phyloP scores from a whole-genome alignment of 23 tunicate genomes.

The Corella eumyota region DNA sequence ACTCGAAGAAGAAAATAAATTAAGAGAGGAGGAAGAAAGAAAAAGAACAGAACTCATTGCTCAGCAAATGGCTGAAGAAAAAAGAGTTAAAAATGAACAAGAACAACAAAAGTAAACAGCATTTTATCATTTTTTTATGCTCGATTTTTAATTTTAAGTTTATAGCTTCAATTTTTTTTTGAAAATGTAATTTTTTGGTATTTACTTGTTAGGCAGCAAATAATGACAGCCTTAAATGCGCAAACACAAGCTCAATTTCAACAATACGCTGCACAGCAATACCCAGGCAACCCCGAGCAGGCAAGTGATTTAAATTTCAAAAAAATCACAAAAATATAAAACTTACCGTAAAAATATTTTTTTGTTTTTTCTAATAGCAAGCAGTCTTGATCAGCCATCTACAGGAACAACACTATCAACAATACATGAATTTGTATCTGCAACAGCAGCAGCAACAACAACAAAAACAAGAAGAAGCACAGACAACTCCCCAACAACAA shows the following conservation, averaged over 20 bases:
- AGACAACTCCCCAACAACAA: conserved; percentile 2
- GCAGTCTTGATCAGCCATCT: conserved; percentile 56
- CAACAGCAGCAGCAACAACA: conserved; percentile 73
- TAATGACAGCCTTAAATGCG: conserved; percentile 90
- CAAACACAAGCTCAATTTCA: conserved; percentile 96
- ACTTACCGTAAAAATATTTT: neutral
- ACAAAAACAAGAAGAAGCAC: conserved; percentile 19
- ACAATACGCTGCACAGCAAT: conserved; percentile 96
- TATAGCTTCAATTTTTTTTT: neutral
- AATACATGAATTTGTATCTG: conserved; percentile 73
- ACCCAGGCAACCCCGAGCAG: conserved; percentile 89
- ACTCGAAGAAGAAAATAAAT: conserved; percentile 31
- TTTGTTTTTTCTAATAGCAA: conserved; percentile 39
- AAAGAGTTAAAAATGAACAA: conserved; percentile 63
- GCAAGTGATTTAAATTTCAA: conserved; percentile 6
- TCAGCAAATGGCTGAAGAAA: conserved; percentile 36
- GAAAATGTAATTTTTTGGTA: neutral
- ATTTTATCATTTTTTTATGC: neutral
- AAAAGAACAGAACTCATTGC: conserved; percentile 30
- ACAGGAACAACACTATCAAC: conserved; percentile 97
- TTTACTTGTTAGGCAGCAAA: conserved; percentile 57
- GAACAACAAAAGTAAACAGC: conserved; percentile 58
- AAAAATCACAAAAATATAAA: no score
- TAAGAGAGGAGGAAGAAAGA: conserved; percentile 49
- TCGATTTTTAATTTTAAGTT: neutral